phyloP scores from a whole-genome alignment of 2,888 invertebrate species.

The Bibio marci region DNA sequence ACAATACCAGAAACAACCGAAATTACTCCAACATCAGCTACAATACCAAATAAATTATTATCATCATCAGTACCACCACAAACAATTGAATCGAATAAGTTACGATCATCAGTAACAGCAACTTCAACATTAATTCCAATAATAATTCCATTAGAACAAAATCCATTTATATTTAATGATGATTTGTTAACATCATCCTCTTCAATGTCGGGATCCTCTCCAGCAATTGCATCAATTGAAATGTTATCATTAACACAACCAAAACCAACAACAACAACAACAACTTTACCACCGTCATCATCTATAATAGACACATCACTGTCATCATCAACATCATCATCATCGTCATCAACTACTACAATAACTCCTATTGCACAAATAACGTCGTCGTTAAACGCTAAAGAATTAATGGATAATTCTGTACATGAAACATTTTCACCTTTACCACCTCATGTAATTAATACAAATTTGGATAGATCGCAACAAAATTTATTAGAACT shows the following conservation, averaged over 20 bases:
- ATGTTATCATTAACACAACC: neutral
- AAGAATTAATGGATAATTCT: constrained; percentile 21
- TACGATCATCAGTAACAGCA: constrained; percentile 3
- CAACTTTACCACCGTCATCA: neutral
- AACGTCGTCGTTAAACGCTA: constrained; percentile 3
- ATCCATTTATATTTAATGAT: neutral
- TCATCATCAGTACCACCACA: constrained; percentile 8
- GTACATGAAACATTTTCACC: constrained; percentile 25
- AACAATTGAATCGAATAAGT: too few relatives aligned
- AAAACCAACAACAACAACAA: neutral
- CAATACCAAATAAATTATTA: constrained; percentile 6
- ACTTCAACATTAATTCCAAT: neutral
- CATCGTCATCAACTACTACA: constrained; percentile 2
- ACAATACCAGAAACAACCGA: constrained; percentile 14
- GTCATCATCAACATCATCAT: neutral
- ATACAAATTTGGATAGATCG: constrained; percentile 17
- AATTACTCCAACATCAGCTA: neutral
- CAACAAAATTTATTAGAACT: constrained; percentile 22
- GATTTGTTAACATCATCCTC: too few relatives aligned
- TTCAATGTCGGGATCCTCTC: too few relatives aligned
- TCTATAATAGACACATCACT: too few relatives aligned
- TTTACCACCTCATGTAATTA: constrained; percentile 10
- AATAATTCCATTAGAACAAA: neutral
- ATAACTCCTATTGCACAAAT: constrained; percentile 2
- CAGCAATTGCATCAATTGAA: too few relatives aligned